These are phyloP conservation scores for Spisula subtruncata DNA, from an alignment of 2,888 invertebrate genomes.

Conservation along the genomic window DNA sequence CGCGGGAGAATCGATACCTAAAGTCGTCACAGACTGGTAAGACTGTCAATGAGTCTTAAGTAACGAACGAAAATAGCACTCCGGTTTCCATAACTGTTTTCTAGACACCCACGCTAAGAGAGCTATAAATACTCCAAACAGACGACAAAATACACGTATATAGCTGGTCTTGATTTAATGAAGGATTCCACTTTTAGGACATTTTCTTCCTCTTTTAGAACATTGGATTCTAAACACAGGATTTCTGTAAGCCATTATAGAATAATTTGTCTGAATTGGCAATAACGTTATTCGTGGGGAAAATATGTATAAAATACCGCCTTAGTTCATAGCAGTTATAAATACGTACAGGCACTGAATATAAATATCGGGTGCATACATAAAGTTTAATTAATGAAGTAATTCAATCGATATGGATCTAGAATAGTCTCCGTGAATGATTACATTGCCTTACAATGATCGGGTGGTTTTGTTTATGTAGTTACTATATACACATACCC, in stretches of 20 bases:
- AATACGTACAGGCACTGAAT: background rate
- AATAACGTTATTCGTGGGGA: no score
- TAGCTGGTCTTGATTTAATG: background rate
- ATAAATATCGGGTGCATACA: background rate
- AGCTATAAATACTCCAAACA: background rate
- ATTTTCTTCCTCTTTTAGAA: conserved; percentile 4
- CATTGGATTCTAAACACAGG: background rate
- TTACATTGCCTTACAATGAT: background rate
- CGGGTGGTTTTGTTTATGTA: conserved; percentile 14
- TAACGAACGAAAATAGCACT: conserved; percentile 4
- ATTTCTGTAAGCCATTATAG: background rate
- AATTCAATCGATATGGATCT: background rate
- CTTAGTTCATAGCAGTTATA: no score
- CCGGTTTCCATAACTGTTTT: background rate
- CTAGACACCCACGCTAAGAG: background rate
- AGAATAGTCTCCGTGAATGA: background rate
- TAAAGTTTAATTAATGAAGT: background rate
- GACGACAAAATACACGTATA: conserved; percentile 11
- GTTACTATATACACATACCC: conserved; percentile 32
- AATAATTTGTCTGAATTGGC: background rate
- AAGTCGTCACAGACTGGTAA: conserved; percentile 10
- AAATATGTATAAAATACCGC: background rate
- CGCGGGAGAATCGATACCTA: background rate
- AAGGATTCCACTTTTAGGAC: background rate
- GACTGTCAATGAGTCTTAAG: conserved; percentile 1